phyloP scores from a whole-genome alignment of 1,140 invertebrate genomes.

The Solenopsis invicta region DNA sequence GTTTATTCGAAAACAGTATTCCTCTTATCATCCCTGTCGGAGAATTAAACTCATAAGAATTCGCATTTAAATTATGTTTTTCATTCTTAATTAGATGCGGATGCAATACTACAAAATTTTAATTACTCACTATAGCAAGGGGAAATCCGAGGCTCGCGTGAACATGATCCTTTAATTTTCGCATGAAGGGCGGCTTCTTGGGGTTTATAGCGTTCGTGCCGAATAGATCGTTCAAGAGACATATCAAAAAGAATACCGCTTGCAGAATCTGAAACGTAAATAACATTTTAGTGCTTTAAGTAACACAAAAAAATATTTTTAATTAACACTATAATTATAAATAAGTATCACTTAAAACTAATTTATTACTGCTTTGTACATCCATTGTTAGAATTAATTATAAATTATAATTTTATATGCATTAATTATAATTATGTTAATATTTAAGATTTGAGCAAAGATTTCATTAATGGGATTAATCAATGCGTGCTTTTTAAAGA shows the following conservation, averaged over 20 bases:
- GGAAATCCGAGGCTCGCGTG: conserved; percentile 93
- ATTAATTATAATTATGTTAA: conserved; percentile 22
- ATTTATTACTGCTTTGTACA: background rate
- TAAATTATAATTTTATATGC: background rate
- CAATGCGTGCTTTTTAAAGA: background rate
- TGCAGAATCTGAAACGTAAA: conserved; percentile 91
- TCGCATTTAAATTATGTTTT: background rate
- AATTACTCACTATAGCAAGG: conserved; percentile 88
- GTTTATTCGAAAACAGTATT: background rate
- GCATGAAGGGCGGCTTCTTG: conserved; percentile 90
- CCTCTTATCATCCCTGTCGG: background rate
- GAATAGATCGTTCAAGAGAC: conserved; percentile 91
- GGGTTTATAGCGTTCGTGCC: conserved; percentile 91
- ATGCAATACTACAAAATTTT: background rate
- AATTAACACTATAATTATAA: background rate
- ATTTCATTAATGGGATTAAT: background rate
- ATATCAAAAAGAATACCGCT: conserved; percentile 91
- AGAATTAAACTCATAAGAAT: background rate
- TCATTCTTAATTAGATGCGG: background rate
- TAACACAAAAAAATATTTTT: conserved; percentile 18
- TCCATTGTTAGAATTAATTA: background rate
- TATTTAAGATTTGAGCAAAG: background rate
- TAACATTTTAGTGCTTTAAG: conserved; percentile 13
- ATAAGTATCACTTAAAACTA: background rate
- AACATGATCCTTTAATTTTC: conserved; percentile 91